Conservation (phyloP, 2,888 invertebrate genomes). For the Dryocosmus kuriphilus region DNA sequence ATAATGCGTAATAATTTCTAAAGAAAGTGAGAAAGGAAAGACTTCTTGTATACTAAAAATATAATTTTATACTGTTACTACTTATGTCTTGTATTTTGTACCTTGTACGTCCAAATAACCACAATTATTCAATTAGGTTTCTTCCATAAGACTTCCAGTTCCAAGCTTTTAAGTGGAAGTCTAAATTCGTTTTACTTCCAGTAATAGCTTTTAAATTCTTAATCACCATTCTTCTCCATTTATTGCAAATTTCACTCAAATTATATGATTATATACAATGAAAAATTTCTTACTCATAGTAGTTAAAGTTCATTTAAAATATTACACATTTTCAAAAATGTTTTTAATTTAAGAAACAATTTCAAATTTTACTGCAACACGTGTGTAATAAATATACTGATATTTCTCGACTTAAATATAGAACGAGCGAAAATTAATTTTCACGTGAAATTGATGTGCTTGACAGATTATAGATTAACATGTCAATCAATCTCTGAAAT, state of each 20-base stretch:
- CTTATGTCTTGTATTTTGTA: too few species aligned
- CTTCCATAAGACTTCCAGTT: background rate
- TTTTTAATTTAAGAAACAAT: too few species aligned
- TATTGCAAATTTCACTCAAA: background rate
- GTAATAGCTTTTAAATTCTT: background rate
- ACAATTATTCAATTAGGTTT: background rate
- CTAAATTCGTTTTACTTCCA: conserved; percentile 1
- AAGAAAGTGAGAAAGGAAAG: too few species aligned
- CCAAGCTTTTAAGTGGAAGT: background rate
- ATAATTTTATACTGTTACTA: too few species aligned
- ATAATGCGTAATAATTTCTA: too few species aligned
- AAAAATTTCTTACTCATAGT: background rate
- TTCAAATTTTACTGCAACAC: too few species aligned
- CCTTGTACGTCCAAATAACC: background rate
- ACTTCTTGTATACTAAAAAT: too few species aligned
- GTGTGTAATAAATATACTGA: background rate
- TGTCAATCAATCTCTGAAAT: background rate
- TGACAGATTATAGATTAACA: background rate
- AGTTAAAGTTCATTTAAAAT: too few species aligned
- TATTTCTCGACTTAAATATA: background rate
- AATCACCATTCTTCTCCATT: background rate
- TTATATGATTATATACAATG: background rate
- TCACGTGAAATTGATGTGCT: background rate
- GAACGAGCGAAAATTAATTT: background rate
- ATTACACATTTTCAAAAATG: too few species aligned